A percentile compares a stretch with the other conserved stretches of the same genome.
phyloP scores from a whole-genome alignment of 2,113 vertebrate genomes.

The Gracilinanus agilis region DNA sequence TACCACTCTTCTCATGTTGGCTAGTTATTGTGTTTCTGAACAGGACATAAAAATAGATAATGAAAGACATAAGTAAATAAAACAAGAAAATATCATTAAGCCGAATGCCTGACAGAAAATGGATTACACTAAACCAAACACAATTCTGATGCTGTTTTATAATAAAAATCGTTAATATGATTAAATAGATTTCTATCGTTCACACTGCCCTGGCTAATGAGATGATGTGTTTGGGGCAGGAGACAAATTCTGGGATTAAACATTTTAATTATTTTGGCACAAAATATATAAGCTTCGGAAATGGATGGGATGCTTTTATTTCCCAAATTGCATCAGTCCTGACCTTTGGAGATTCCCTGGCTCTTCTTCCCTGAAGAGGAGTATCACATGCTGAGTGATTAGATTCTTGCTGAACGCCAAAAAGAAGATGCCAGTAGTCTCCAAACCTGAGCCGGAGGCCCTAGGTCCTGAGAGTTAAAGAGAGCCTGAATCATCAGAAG shows the following conservation, averaged over 20 bases:
- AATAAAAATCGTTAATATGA: constrained; percentile 61
- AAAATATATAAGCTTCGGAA: constrained; percentile 54
- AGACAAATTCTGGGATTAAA: constrained; percentile 61
- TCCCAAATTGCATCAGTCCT: constrained; percentile 47
- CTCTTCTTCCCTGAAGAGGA: constrained; percentile 59
- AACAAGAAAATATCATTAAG: constrained; percentile 73
- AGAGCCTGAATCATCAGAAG: not conserved
- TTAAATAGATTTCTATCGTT: constrained; percentile 69
- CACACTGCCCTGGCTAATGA: constrained; percentile 56
- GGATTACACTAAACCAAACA: constrained; percentile 43
- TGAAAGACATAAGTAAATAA: constrained; percentile 60
- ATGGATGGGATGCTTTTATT: constrained; percentile 33
- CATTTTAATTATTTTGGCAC: constrained; percentile 71
- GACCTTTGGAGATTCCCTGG: constrained; percentile 50
- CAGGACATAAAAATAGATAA: constrained; percentile 60
- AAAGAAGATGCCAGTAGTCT: not conserved
- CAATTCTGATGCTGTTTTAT: constrained; percentile 58
- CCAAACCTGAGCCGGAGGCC: not conserved
- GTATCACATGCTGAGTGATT: not conserved
- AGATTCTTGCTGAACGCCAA: not conserved
- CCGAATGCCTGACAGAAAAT: constrained; percentile 69
- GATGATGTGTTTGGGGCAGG: constrained; percentile 41
- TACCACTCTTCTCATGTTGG: constrained; percentile 51
- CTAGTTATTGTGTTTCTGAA: constrained; percentile 64
- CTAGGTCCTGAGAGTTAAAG: not conserved